Evolutionary conservation across 2,888 invertebrate species (phyloP).

Genomic region (Coenonympha arcania): DNA sequence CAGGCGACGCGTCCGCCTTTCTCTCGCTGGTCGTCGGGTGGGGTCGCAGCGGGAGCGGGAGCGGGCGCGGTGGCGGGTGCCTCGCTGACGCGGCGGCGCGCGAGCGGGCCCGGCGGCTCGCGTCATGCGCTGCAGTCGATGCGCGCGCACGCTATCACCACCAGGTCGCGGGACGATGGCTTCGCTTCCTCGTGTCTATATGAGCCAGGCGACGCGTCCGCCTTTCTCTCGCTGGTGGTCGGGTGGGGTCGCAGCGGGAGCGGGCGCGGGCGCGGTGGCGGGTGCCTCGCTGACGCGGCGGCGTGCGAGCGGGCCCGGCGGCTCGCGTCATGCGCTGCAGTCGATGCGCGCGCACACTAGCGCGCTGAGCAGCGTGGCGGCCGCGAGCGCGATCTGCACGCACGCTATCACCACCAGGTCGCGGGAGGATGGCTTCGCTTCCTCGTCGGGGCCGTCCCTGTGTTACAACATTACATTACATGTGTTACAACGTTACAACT

Average conservation of each 20-base stretch:
- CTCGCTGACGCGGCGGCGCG: too few relatives aligned
- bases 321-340: conserved; percentile 64
- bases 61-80: too few relatives aligned
- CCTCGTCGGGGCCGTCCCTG: conserved; percentile 62
- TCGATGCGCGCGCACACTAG: conserved; percentile 72
- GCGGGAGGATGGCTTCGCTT: conserved; percentile 53
- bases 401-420: conserved; percentile 67
- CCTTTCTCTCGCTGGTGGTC: conserved; percentile 61
- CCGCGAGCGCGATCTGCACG: conserved; percentile 66
- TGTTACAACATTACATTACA: conserved; percentile 24
- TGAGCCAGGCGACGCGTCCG: conserved; percentile 75
- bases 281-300: conserved; percentile 57
- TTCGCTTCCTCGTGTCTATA: conserved; percentile 60
- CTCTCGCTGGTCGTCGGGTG: too few relatives aligned
- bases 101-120: conserved; percentile 60
- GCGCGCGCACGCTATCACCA: conserved; percentile 70
- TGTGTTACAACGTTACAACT: too few relatives aligned
- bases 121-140: conserved; percentile 71
- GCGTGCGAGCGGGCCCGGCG: conserved; percentile 56
- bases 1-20: too few relatives aligned
- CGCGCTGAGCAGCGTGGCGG: conserved; percentile 68
- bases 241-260: conserved; percentile 43
- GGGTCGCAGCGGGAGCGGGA: too few relatives aligned
- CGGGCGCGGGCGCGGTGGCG: conserved; percentile 39
- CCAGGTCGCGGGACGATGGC: conserved; percentile 58